Evolutionary conservation across 2,888 invertebrate genomes (phyloP).

Genomic region (Gryllus longicercus): DNA sequence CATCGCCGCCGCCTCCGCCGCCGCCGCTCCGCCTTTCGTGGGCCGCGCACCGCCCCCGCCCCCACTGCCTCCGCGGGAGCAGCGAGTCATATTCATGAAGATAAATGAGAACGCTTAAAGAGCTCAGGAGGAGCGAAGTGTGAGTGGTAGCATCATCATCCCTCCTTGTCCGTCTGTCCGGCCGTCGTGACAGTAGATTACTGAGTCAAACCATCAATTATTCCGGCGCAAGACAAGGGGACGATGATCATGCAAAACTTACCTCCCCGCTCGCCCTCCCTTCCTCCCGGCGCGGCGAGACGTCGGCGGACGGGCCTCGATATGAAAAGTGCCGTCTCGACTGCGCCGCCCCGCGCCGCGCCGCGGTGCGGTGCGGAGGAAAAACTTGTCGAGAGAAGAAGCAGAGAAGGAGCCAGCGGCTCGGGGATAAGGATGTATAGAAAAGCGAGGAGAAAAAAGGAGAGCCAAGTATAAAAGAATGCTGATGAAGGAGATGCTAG

Average conservation of each 20-base stretch:
- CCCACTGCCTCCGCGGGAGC: background rate
- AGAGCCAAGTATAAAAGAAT: conserved; percentile 27
- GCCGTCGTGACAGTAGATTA: conserved; percentile 23
- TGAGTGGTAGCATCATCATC: conserved; percentile 9
- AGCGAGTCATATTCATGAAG: conserved; percentile 24
- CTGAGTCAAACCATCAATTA: conserved; percentile 34
- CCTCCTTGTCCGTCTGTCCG: background rate
- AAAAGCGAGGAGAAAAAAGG: conserved; percentile 12
- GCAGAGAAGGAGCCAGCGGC: conserved; percentile 20
- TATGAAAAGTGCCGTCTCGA: background rate
- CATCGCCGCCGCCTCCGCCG: background rate
- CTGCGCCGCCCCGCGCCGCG: background rate
- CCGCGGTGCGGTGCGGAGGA: background rate
- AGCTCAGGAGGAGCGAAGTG: background rate
- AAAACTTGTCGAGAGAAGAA: background rate
- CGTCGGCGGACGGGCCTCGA: conserved; percentile 19
- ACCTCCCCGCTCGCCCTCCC: conserved; percentile 19
- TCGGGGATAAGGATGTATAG: background rate
- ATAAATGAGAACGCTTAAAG: conserved; percentile 27
- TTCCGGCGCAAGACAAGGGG: conserved; percentile 26
- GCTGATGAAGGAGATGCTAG: conserved; percentile 24
- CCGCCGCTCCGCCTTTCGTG: background rate
- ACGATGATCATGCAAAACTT: conserved; percentile 31
- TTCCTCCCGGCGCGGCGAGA: conserved; percentile 19
- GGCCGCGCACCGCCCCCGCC: background rate